Conservation (phyloP, 1,140 invertebrate species). For the Pseudobourletiella spinata region DNA sequence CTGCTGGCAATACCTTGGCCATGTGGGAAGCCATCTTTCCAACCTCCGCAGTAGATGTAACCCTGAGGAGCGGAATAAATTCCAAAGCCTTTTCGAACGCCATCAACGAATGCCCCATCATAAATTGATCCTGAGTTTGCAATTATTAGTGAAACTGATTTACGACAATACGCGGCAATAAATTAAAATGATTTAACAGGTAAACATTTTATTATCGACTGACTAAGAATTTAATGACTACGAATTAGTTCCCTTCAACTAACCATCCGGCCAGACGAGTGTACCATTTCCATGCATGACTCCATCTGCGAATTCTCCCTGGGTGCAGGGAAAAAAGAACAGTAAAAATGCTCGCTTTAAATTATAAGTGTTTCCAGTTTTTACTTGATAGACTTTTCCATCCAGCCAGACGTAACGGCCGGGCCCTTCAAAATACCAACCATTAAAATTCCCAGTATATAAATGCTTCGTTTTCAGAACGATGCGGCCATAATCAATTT, state of each 20-base stretch:
- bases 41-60: slow-evolving; percentile 67
- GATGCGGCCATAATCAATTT: slow-evolving; percentile 20
- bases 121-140: slow-evolving; percentile 49
- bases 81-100: slow-evolving; percentile 62
- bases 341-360: not conserved
- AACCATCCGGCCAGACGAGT: slow-evolving; percentile 70
- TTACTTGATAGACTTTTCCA: slow-evolving; percentile 24
- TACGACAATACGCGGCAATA: too few species aligned
- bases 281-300: slow-evolving; percentile 65
- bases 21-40: slow-evolving; percentile 74
- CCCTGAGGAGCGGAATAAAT: slow-evolving; percentile 57
- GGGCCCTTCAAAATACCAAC: slow-evolving; percentile 25
- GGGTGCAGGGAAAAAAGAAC: not conserved
- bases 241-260: too few species aligned
- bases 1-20: slow-evolving; percentile 51
- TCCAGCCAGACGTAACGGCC: slow-evolving; percentile 26
- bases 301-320: slow-evolving; percentile 26
- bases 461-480: slow-evolving; percentile 32
- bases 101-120: slow-evolving; percentile 65
- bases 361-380: not conserved
- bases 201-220: too few species aligned
- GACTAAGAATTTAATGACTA: too few species aligned
- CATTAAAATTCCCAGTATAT: slow-evolving; percentile 28
- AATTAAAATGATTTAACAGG: too few species aligned
- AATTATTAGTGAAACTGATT: too few species aligned